Base-by-base conservation (phyloP, 2,113 vertebrate genomes). In the Hippocampus comes region DNA sequence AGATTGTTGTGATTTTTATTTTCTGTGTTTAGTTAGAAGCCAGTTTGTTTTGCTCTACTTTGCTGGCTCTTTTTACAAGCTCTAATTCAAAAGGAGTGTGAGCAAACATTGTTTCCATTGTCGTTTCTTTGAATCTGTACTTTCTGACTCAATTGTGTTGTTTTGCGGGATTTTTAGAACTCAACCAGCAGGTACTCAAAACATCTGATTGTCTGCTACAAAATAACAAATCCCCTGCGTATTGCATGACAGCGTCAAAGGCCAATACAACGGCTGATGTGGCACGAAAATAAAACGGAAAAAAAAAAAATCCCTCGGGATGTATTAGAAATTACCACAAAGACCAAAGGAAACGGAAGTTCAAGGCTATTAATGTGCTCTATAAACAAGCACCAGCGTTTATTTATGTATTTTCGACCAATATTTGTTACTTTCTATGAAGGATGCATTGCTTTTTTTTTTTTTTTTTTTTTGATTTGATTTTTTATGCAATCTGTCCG, bases 281-380 rank as follows among this genome's bases (percentile, higher is more conserved):
- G 1, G 56, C 12, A 77, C 38, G 51, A 34, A 74, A 68, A 20
- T 67, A 46, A 46, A 46, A 46, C 61, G 73, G 78, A 71, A 77
- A 83, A 83, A 81, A 78, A 77, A 84, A 85, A 81, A 76, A 66
- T 56, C 41, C 68, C 17, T 1, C 67, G n/a, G n/a, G 20, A 3
- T n/a, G 9, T 9, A 23, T 23, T 56, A 4, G n/a, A 23, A 56
- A 56, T 56, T 9, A 56, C 25, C 14, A 34, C 15, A 61, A 17
- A 34, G 25, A 51, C n/a, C 11, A 12, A 27, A 59, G 25, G 9
- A 25, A 59, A 59, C 25, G 6, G 57, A 60, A 27, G 5, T 30
- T 14, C 12, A 15, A 60, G 57, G 57, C 57, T 60, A 60, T 60
- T 14, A 14, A 60, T 60, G 23, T 30, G 57, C 57, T 15, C 25